Evolutionary conservation across 2,888 invertebrate genomes (phyloP).

Genomic region (Mimas tiliae): DNA sequence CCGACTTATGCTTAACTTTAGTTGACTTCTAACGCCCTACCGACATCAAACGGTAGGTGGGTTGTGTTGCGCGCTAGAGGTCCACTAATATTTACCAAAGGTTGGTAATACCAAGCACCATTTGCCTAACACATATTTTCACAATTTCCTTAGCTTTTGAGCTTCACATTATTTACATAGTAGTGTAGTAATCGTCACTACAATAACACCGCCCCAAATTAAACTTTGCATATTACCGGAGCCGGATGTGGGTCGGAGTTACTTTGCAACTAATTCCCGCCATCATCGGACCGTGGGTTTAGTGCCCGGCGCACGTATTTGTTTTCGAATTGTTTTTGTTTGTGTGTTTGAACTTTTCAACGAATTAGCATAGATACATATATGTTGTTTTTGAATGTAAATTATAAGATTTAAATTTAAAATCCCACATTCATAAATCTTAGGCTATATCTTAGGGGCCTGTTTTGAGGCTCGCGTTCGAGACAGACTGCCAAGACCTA

Average conservation of each 20-base stretch:
- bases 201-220: constrained; percentile 31
- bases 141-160: neutral
- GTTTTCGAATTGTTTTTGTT: neutral
- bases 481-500: too few relatives aligned
- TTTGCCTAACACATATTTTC: too few relatives aligned
- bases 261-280: neutral
- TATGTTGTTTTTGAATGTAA: neutral
- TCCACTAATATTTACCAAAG: too few relatives aligned
- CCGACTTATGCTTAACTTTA: too few relatives aligned
- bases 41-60: too few relatives aligned
- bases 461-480: too few relatives aligned
- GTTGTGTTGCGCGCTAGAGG: too few relatives aligned
- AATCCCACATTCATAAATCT: too few relatives aligned
- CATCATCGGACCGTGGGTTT: neutral
- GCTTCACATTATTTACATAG: neutral
- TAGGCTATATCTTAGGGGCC: too few relatives aligned
- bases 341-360: neutral
- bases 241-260: constrained; percentile 5
- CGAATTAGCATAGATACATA: neutral
- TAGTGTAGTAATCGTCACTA: neutral
- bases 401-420: neutral
- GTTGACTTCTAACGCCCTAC: too few relatives aligned
- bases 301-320: neutral
- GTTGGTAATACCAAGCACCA: too few relatives aligned
- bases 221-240: constrained; percentile 43